Evolutionary conservation across 2,888 invertebrate genomes (phyloP), one percentile per base, ranked within the genome.

Genomic region (Drosophila nr. medialis): DNA sequence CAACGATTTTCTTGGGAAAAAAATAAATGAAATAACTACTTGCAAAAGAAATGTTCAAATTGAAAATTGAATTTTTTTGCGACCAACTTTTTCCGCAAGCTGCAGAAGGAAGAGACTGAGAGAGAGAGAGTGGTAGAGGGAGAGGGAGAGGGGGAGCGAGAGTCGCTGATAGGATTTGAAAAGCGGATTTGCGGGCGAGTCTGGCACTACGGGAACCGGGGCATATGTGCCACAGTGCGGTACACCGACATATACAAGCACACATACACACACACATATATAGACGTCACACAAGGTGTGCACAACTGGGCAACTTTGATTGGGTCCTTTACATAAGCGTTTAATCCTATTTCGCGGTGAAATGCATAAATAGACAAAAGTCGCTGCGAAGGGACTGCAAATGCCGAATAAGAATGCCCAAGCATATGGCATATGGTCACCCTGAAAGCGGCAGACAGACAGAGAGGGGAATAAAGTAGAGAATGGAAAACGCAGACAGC

Each of bases 321-420:
- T 90, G 90, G 90, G 90, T 89, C 84, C 89, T 88, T 89, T 85
- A 84, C 83, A 89, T 91, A 91, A 91, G 91, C 84, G 83, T 83
- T 91, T 91, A 91, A 91, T 91, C 91, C 91, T 91, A 91, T 91
- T 91, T 91, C 91, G 91, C 90, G 91, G 91, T 91, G 76, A 91
- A 90, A 89, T 91, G 91, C 91, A 90, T 91, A 90, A 91, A 91
- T 90, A 90, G 86, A 89, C 86, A 87, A 86, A 88, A 77, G 77
- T 77, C 72, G 77, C 50, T 29, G 27, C 50, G n/a, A 51, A 40
- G 72, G 65, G 75, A 53, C 38, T 64, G 65, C 50, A 61, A 65
- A 62, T 64, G 53, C 67, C 30, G 32, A 62, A 70, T 71, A 68
- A 72, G 61, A 72, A 64, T 67, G 59, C 65, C 69, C 65, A 61